Base-by-base conservation (phyloP, 2,113 vertebrate genomes). In the Melanotaenia duboulayi region DNA sequence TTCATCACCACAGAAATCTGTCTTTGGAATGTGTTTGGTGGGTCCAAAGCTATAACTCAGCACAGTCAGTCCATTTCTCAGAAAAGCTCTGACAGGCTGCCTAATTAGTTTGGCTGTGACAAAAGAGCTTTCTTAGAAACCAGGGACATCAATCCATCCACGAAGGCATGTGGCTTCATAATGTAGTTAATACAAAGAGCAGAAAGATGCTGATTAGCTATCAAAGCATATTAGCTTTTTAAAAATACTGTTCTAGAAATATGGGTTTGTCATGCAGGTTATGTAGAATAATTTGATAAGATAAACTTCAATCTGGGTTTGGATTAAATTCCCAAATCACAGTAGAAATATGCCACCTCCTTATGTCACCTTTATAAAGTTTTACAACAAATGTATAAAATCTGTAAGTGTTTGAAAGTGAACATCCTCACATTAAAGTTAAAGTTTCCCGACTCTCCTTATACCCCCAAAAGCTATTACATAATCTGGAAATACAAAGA, bases 41-140 rank as follows among this genome's bases (percentile, higher is more conserved):
- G 69, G 22, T 81, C 51, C 64, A 16, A 37, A 55, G 71, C 83
- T 64, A 72, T 83, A 85, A 83, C 71, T 86, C 87, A 78, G 32
- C 67, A 22, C 61, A 57, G 75, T 76, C 77, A 19, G 76, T 87
- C 80, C 66, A 90, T 91, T 90, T 80, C 74, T 92, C 82, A 85
- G 46, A 39, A 74, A 68, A 56, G 67, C 64, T 23, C 67, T 82
- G 90, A 87, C 86, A 87, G 86, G 83, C 77, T 40, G 76, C 62
- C 80, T 91, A 91, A 93, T 93, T 92, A 92, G 80, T 78, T 91
- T 84, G 78, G 63, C 76, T 40, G 74, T 85, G 83, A 91, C 86
- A 78, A 91, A 91, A 74, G 85, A 87, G 83, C 82, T 84, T 87
- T 85, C 84, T 71, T 39, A 61, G 57, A 76, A 88, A 73, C 59